Conservation (phyloP, 2,888 invertebrate species). For the Parnassius orleans region DNA sequence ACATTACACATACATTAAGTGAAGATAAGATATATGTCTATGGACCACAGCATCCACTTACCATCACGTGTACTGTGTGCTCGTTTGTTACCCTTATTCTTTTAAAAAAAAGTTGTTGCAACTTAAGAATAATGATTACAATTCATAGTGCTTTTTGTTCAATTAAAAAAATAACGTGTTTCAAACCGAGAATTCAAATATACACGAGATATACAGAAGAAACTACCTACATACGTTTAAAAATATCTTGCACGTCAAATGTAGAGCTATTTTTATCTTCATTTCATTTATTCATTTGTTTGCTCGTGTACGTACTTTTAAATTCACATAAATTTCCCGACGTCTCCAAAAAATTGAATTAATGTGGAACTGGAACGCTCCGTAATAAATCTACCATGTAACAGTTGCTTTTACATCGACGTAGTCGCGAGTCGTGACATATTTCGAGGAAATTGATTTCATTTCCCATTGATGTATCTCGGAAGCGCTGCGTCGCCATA, state of each 20-base stretch:
- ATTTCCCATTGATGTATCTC: not conserved
- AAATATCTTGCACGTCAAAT: not conserved
- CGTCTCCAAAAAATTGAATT: constrained; percentile 1
- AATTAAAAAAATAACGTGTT: no score
- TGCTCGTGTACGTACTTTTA: not conserved
- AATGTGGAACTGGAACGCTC: not conserved
- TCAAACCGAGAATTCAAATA: not conserved
- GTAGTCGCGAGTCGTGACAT: not conserved
- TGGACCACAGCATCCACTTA: no score
- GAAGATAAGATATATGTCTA: no score
- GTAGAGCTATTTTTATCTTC: not conserved
- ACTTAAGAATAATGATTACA: no score
- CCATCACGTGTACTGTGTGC: no score
- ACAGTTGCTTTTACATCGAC: no score
- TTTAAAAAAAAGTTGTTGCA: no score
- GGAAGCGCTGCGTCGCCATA: not conserved
- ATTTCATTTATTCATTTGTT: constrained; percentile 7
- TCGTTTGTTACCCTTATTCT: no score
- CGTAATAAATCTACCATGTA: not conserved
- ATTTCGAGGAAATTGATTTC: not conserved
- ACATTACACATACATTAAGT: no score
- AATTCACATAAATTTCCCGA: constrained; percentile 8
- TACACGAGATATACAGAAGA: no score
- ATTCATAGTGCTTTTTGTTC: no score
- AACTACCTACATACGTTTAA: no score